Percentiles rank a stretch among this genome's conserved stretches.
phyloP scores from a whole-genome alignment of 2,113 vertebrate species.

The Solea solea region DNA sequence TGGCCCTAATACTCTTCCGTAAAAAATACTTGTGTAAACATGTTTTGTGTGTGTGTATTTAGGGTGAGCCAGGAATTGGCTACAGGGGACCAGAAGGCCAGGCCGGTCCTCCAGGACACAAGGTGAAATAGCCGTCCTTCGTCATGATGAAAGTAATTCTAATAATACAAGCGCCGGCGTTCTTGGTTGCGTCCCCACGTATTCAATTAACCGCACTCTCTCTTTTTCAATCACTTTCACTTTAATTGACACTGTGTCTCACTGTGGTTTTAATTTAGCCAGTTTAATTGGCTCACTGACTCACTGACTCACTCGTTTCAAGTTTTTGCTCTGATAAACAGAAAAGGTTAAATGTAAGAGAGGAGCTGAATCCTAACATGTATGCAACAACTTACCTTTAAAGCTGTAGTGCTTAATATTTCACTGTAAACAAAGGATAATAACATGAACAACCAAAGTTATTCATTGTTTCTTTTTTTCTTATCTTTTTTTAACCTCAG shows the following conservation, averaged over 20 bases:
- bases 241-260: slow-evolving; percentile 57
- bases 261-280: slow-evolving; percentile 55
- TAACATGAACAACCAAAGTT: no score
- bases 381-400: slow-evolving; percentile 21
- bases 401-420: no score
- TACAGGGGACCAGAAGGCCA: slow-evolving; percentile 88
- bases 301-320: slow-evolving; percentile 40
- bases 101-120: slow-evolving; percentile 86
- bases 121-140: slow-evolving; percentile 71
- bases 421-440: no score
- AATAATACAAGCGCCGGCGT: background rate
- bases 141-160: background rate
- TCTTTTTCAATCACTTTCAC: slow-evolving; percentile 36
- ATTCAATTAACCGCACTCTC: slow-evolving; percentile 38
- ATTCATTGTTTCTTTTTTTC: background rate
- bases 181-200: background rate
- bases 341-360: slow-evolving; percentile 32
- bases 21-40: background rate
- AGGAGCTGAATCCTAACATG: slow-evolving; percentile 24
- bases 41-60: slow-evolving; percentile 31
- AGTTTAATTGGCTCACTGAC: slow-evolving; percentile 56
- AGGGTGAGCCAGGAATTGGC: slow-evolving; percentile 90
- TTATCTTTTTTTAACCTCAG: slow-evolving; percentile 60
- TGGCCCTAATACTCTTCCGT: no score
- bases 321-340: slow-evolving; percentile 36